Evolutionary conservation across 2,797 vertebrate genomes (phyloP).

Genomic region (Craterocephalus amniculus): DNA sequence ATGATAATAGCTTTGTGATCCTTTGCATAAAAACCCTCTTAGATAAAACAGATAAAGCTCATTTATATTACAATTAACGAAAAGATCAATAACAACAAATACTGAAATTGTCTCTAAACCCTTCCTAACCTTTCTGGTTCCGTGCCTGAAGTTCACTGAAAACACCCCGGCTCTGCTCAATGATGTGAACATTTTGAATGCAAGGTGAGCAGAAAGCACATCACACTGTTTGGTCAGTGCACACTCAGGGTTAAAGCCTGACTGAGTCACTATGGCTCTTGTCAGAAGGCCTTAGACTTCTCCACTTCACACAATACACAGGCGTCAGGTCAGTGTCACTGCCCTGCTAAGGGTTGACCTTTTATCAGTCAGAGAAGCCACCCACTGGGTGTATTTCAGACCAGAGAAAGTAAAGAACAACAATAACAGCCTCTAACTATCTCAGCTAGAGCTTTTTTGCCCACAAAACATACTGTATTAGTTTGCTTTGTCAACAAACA

Average conservation of each 20-base stretch:
- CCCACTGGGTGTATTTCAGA: slow-evolving; percentile 31
- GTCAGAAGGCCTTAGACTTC: slow-evolving; percentile 67
- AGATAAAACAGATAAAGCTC: neutral
- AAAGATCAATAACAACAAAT: neutral
- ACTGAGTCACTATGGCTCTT: slow-evolving; percentile 64
- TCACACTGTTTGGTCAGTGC: slow-evolving; percentile 44
- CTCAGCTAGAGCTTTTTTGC: slow-evolving; percentile 15
- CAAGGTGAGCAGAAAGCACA: slow-evolving; percentile 39
- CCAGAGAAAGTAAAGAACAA: slow-evolving; percentile 30
- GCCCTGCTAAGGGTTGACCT: slow-evolving; percentile 68
- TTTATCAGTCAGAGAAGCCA: slow-evolving; percentile 60
- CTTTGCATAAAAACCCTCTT: slow-evolving; percentile 22
- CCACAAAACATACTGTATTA: slow-evolving; percentile 38
- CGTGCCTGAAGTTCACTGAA: slow-evolving; percentile 13
- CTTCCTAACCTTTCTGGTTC: slow-evolving; percentile 32
- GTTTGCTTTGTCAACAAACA: slow-evolving; percentile 45
- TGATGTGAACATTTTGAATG: slow-evolving; percentile 39
- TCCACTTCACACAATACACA: slow-evolving; percentile 61
- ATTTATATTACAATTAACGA: neutral
- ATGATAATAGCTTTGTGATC: slow-evolving; percentile 42
- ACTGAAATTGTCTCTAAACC: slow-evolving; percentile 29
- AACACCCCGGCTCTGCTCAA: slow-evolving; percentile 16
- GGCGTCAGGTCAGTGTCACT: slow-evolving; percentile 64
- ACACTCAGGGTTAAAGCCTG: slow-evolving; percentile 55
- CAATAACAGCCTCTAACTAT: slow-evolving; percentile 52